Percentiles rank a stretch among this genome's conserved stretches.
Evolutionary conservation across 2,113 vertebrate genomes (phyloP).

Genomic region (Nesospiza acunhae): DNA sequence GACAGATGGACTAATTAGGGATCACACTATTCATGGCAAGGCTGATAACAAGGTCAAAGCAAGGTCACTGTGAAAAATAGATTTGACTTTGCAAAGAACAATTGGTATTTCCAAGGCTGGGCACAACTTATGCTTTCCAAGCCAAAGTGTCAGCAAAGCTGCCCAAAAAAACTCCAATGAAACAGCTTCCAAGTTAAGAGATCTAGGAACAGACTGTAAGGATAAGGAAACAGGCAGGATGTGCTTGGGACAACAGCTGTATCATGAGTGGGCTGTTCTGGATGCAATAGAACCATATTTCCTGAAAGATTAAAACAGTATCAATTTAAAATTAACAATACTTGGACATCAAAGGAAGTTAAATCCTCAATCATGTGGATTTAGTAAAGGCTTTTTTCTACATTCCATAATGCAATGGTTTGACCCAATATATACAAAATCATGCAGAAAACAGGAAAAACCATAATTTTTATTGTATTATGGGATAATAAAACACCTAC

Average conservation of each 20-base stretch:
- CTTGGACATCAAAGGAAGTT: neutral
- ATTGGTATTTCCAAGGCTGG: neutral
- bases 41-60: neutral
- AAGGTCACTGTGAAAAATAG: neutral
- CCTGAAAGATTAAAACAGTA: neutral
- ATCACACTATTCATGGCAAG: neutral
- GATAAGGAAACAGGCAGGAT: neutral
- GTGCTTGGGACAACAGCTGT: neutral
- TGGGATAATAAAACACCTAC: neutral
- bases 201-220: neutral
- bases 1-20: slow-evolving; percentile 34
- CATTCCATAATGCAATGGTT: neutral
- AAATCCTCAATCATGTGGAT: neutral
- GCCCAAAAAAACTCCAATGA: neutral
- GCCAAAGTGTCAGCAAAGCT: neutral
- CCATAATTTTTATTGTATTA: rapidly evolving
- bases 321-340: neutral
- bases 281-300: neutral
- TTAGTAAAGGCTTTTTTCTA: neutral
- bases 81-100: neutral
- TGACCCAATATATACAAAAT: neutral
- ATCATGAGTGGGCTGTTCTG: neutral
- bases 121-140: neutral
- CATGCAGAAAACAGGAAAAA: neutral
- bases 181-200: neutral